Base-by-base conservation (phyloP, 2,113 vertebrate species). In the Theristicus caerulescens region DNA sequence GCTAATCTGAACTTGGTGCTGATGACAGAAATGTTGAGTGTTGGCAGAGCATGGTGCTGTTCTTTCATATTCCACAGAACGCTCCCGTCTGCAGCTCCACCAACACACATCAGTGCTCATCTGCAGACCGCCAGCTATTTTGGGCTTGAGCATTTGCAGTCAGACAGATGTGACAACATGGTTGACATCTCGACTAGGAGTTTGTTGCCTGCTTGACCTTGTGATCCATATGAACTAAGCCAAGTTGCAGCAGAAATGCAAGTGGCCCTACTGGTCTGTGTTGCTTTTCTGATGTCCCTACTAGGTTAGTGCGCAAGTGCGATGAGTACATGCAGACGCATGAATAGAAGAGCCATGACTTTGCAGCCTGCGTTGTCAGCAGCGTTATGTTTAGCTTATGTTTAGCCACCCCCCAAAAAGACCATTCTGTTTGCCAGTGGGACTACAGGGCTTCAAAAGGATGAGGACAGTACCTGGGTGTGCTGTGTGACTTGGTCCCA, bases 301-400 rank as follows among this genome's bases (percentile, higher is more conserved):
- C 58, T 20, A 36, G 51, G 19, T 51, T 44, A 51, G 42, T 10
- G 44, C 1, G 0, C 1, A 2, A 40, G 31, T 6, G 31, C 26
- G 80, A 42, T 49, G 57, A 64, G 73, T 36, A 11, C 31, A 9
- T 11, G 57, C 51, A 57, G 81, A 13, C 44, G 13, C 49, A 1
- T 22, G 42, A 42, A 64, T 40, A 36, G 44, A 59, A 42, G 34
- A 44, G 32, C 17, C 22, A 3, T 36, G 42, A 11, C 62, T 40
- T 15, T 54, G 62, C 54, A 52, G 38, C 22, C 64, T 58, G 65
- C 36, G 2, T 11, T 34, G 22, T 22, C 31, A 19, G 57, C 51
- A 29, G 32, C 3, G 1, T 31, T 26, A 42, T 12, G 3, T 52
- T 77, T 55, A 77, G 49, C n/a, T 76, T 15, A 16, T 55, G 21